Conservation (phyloP, 2,113 vertebrate species). For the Hemibates koningsi region DNA sequence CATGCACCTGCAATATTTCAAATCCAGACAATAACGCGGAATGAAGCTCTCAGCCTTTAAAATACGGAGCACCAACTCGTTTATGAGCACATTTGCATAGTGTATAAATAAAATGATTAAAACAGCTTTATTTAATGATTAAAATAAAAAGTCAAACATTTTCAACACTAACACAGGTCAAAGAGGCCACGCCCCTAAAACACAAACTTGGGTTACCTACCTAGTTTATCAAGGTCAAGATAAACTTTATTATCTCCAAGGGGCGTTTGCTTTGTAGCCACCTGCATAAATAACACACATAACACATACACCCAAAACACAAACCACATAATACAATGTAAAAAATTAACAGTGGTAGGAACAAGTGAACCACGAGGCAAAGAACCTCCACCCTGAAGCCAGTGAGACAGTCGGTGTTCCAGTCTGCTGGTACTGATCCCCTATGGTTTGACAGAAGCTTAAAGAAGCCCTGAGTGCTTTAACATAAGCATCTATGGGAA, state of each 20-base stretch:
- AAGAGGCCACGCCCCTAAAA: neutral
- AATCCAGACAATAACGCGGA: neutral
- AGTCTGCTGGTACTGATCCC: neutral
- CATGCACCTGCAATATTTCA: neutral
- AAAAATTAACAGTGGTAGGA: neutral
- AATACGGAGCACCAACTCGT: neutral
- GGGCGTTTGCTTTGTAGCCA: neutral
- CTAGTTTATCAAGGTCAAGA: neutral
- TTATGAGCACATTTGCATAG: neutral
- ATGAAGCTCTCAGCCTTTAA: neutral
- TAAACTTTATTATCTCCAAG: neutral
- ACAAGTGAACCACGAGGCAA: neutral
- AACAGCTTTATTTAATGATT: neutral
- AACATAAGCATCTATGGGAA: neutral
- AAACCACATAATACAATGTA: neutral
- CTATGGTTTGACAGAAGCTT: neutral
- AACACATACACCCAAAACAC: neutral
- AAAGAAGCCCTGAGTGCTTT: neutral
- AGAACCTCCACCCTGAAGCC: neutral
- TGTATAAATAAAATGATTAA: neutral
- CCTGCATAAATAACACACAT: neutral
- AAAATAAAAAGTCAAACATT: neutral
- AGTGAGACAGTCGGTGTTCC: neutral
- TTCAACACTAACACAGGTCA: neutral
- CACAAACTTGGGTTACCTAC: neutral